Evolutionary conservation across 2,113 vertebrate species (phyloP), one percentile per base, ranked within the genome.

Genomic region (Mesocricetus auratus): DNA sequence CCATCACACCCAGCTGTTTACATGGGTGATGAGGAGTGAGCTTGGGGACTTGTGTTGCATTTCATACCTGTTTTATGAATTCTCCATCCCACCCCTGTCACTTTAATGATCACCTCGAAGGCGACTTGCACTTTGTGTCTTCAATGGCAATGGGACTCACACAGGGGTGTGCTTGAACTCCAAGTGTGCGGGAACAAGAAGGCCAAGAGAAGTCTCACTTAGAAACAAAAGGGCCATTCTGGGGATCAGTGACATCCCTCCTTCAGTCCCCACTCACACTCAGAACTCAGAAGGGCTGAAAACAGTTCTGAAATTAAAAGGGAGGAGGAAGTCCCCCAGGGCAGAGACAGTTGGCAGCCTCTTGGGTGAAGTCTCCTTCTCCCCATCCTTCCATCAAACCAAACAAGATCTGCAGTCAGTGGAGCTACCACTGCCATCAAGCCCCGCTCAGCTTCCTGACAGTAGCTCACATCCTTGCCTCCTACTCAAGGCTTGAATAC

Each of bases 401-500:
- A 91, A 53, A 45, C 19, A 68, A 66, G 4, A 58, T 19, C 58
- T 36, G 19, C 21, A 58, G 31, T 26, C 31, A 58, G 42, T 22
- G 58, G 58, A 39, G 42, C 39, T 9, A 50, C n/a, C 29, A 11
- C 69, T 92, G 64, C 64, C 56, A 47, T 6, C 73, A 66, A 88
- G 31, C 4, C 10, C 24, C 6, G 36, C 42, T 21, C 3, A 19
- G 13, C 39, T 64, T 33, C 71, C 8, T 1, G 31, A 16, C 26
- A 12, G 47, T 7, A 9, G n/a, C 29, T 29, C 62, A 2, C 33
- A 56, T 4, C 21, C 31, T 13, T 0, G 1, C 3, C 31, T 45
- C 31, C 56, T 66, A 69, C 7, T 26, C 68, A 58, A 64, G 66
- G 11, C 9, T 56, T 21, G 50, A n/a, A 42, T 0, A 17, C 39